A percentile compares a stretch with the other conserved stretches of the same genome.
These are phyloP conservation scores for Polietes domitor DNA, from an alignment of 2,888 invertebrate genomes.

Conservation along the genomic window DNA sequence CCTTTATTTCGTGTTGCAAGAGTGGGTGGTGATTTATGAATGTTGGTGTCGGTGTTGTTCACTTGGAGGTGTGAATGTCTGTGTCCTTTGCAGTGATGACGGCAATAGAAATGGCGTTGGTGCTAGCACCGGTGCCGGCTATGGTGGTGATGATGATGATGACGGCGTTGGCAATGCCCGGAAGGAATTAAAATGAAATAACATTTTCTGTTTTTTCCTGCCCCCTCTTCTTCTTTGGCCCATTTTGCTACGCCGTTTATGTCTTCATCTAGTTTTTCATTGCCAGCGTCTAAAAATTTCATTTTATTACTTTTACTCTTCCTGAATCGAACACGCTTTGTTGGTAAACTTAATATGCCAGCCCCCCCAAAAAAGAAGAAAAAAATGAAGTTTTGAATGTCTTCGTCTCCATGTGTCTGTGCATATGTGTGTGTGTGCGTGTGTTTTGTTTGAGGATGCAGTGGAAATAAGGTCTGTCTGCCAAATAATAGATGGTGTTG, in stretches of 20 bases:
- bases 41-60: constrained; percentile 20
- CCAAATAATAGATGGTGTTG: constrained; percentile 23
- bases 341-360: constrained; percentile 25
- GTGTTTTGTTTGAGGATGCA: constrained; percentile 14
- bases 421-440: not conserved
- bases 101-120: not conserved
- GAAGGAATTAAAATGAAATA: constrained; percentile 54
- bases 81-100: not conserved
- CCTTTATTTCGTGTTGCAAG: not conserved
- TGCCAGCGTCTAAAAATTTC: constrained; percentile 49
- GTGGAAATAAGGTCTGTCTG: constrained; percentile 29
- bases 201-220: constrained; percentile 32
- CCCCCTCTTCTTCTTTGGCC: not conserved
- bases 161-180: constrained; percentile 41
- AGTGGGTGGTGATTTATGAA: constrained; percentile 12
- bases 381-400: constrained; percentile 33
- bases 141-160: constrained; percentile 33
- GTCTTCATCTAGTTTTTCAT: constrained; percentile 28
- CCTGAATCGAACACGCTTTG: constrained; percentile 46
- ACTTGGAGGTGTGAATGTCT: not conserved
- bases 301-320: constrained; percentile 51
- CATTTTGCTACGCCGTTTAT: constrained; percentile 2
- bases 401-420: not conserved
- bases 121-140: not conserved
- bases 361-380: not conserved